These are phyloP conservation scores for Melanotus villosus DNA, from an alignment of 2,888 invertebrate genomes.

Conservation along the genomic window DNA sequence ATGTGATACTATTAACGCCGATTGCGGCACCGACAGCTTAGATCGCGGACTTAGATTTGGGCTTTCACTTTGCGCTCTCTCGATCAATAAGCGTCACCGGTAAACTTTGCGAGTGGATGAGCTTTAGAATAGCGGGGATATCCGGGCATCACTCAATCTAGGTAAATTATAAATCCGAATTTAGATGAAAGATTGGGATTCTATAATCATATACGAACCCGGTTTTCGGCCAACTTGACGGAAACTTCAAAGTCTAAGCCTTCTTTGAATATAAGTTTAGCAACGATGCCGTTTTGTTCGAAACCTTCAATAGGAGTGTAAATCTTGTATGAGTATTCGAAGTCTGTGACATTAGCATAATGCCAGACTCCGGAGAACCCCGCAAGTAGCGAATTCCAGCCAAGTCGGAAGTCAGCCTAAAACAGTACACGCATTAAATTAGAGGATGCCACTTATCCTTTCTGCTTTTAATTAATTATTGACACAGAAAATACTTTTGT, in stretches of 20 bases:
- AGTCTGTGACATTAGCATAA: slow-evolving; percentile 77
- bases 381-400: slow-evolving; percentile 81
- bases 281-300: slow-evolving; percentile 82
- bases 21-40: slow-evolving; percentile 54
- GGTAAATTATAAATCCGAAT: slow-evolving; percentile 58
- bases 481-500: slow-evolving; percentile 10
- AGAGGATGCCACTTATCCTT: slow-evolving; percentile 7
- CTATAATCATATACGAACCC: slow-evolving; percentile 65
- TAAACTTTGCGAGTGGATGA: slow-evolving; percentile 56
- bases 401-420: slow-evolving; percentile 81
- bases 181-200: slow-evolving; percentile 55
- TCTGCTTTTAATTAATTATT: slow-evolving; percentile 21
- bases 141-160: slow-evolving; percentile 56
- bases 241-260: slow-evolving; percentile 81
- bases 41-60: slow-evolving; percentile 52
- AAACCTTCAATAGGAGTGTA: slow-evolving; percentile 85
- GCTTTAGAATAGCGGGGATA: slow-evolving; percentile 54
- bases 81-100: slow-evolving; percentile 58
- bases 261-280: slow-evolving; percentile 77
- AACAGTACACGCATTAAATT: slow-evolving; percentile 26
- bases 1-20: slow-evolving; percentile 36
- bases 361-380: slow-evolving; percentile 87
- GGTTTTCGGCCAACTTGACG: slow-evolving; percentile 78
- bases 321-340: slow-evolving; percentile 83
- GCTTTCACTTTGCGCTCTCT: slow-evolving; percentile 54